phyloP scores from a whole-genome alignment of 2,888 invertebrate species.

The Drosophila cyrtoloma region DNA sequence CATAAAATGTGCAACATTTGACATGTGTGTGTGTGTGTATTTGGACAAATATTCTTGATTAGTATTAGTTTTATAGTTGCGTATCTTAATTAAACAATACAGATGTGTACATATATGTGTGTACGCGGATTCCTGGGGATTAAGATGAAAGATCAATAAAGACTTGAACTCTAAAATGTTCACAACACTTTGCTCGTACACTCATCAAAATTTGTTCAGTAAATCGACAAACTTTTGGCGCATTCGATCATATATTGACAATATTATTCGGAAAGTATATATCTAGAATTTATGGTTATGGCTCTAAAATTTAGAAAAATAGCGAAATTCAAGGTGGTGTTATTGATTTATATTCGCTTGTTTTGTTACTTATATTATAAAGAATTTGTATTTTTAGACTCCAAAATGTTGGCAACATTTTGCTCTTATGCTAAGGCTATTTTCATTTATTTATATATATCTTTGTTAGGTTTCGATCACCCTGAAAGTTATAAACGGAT shows the following conservation, averaged over 20 bases:
- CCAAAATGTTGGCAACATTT: background rate
- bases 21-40: background rate
- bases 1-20: background rate
- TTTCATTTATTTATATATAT: background rate
- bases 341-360: background rate
- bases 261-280: background rate
- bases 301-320: background rate
- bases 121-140: background rate
- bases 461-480: slow-evolving; percentile 89
- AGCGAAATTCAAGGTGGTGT: background rate
- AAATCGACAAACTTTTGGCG: background rate
- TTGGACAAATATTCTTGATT: background rate
- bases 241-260: background rate
- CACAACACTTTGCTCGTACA: background rate
- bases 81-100: background rate
- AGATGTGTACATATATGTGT: background rate
- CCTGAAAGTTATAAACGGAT: slow-evolving; percentile 96
- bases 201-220: background rate
- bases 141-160: background rate
- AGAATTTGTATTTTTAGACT: background rate
- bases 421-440: background rate
- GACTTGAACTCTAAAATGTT: no score
- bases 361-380: background rate
- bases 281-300: background rate
- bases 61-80: background rate